Conservation (phyloP, 2,888 invertebrate genomes). For the Conomelus anceps region DNA sequence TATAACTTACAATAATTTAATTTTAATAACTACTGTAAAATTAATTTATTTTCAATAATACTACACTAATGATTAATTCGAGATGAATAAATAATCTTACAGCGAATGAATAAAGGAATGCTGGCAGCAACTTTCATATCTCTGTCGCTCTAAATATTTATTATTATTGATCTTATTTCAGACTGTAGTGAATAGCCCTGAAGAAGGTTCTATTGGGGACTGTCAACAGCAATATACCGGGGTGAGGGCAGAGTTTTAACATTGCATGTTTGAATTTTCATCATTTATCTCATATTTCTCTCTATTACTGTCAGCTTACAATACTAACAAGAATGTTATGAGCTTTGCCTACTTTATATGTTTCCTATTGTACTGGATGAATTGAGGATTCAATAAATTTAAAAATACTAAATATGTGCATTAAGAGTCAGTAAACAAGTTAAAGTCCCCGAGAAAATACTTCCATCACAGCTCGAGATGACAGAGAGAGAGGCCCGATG, state of each 20-base stretch:
- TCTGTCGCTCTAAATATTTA: neutral
- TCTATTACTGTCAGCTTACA: neutral
- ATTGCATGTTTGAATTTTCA: slow-evolving; percentile 7
- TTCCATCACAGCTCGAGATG: too few relatives aligned
- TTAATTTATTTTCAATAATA: neutral
- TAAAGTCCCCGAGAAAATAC: too few relatives aligned
- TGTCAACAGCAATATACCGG: slow-evolving; percentile 3
- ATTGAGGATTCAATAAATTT: too few relatives aligned
- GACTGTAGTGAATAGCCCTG: slow-evolving; percentile 15
- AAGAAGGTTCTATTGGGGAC: slow-evolving; percentile 8
- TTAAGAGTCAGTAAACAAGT: too few relatives aligned
- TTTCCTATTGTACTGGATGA: too few relatives aligned
- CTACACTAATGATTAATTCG: neutral
- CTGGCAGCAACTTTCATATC: neutral
- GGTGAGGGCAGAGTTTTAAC: slow-evolving; percentile 8
- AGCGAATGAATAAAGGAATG: neutral
- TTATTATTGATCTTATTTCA: slow-evolving; percentile 11
- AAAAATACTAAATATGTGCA: too few relatives aligned
- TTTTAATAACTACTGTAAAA: neutral
- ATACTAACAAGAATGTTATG: neutral
- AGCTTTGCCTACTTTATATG: neutral
- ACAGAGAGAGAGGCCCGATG: too few relatives aligned
- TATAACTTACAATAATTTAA: neutral
- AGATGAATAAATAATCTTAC: neutral
- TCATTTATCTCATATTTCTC: neutral